These are phyloP conservation scores for Zosterops hypoxanthus DNA, from an alignment of 2,113 vertebrate species.

Conservation along the genomic window DNA sequence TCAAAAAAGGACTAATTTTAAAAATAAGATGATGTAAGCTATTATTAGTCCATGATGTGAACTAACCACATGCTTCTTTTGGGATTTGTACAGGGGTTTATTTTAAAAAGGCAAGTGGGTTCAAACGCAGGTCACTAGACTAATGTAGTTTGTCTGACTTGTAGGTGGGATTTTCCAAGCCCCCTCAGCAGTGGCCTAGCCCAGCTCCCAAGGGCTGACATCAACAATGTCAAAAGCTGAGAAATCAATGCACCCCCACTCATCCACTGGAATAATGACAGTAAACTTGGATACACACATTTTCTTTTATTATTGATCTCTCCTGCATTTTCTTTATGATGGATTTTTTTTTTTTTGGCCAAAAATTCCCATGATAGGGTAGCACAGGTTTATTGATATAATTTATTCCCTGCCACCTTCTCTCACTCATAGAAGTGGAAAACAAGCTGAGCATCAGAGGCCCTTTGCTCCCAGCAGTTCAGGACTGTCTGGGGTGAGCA, in stretches of 20 bases:
- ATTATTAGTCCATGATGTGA: conserved; percentile 69
- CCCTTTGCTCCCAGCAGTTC: not conserved
- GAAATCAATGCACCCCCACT: not conserved
- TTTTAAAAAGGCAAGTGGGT: conserved; percentile 60
- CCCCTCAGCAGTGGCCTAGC: not conserved
- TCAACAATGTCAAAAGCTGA: not conserved
- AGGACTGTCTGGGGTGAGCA: not conserved
- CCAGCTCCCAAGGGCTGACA: not conserved
- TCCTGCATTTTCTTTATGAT: not conserved
- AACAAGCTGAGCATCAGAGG: not conserved
- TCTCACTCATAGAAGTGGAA: not conserved
- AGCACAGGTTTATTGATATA: not conserved
- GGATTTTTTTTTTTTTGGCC: not conserved
- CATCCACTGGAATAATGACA: not conserved
- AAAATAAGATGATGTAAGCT: conserved; percentile 66
- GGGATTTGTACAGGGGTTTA: conserved; percentile 56
- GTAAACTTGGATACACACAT: not conserved
- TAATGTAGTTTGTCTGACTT: conserved; percentile 47
- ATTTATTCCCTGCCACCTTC: not conserved
- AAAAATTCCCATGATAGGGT: not conserved
- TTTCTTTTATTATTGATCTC: not conserved
- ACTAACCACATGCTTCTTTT: conserved; percentile 53
- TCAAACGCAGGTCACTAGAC: conserved; percentile 61
- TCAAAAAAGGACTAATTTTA: conserved; percentile 51
- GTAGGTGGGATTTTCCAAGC: conserved; percentile 33